Base-by-base conservation (phyloP, 2,113 vertebrate species). In the Talpa occidentalis region DNA sequence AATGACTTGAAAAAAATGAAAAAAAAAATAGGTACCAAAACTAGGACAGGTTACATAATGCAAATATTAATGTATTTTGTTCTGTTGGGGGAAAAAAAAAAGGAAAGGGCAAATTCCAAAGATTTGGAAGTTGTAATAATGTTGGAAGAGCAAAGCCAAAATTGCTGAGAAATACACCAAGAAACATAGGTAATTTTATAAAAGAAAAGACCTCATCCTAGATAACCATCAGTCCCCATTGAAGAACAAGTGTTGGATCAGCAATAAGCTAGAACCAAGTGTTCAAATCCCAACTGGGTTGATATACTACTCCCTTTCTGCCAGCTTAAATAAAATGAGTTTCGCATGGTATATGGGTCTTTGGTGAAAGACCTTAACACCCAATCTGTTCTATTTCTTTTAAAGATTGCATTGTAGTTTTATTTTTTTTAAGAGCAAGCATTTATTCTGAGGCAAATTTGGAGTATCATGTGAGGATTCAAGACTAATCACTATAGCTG, bases 381-480 rank as follows among this genome's bases (percentile, higher is more conserved):
- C 84, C 49, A 60, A 96, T 95, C 84, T 93, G 76, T 96, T 96
- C 84, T 92, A 54, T 88, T 88, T 92, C 83, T 85, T 85, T 94
- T 94, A 92, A 97, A 93, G 84, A 92, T 92, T 77, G 52, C 42
- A 26, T 24, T 82, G 81, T 76, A 95, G 70, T 87, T 86, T n/a
- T n/a, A n/a, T n/a, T n/a, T n/a, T n/a, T n/a, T n/a, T n/a, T n/a
- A 91, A 77, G 54, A 92, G 26, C 37, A 90, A 76, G 35, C 40
- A 85, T 96, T 96, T 79, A 73, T 96, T 93, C 52, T 70, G n/a
- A 90, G 44, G 44, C 54, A 92, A 74, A 85, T 92, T 44, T 54
- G 44, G 40, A 44, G 32, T 19, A 76, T 37, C 28, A 9, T 26
- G 3, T 49, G 60, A 78, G 47, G 79, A 52, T 28, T 87, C 54